Evolutionary conservation across 2,113 vertebrate species (phyloP), one percentile per base, ranked within the genome.

Genomic region (Perca flavescens): DNA sequence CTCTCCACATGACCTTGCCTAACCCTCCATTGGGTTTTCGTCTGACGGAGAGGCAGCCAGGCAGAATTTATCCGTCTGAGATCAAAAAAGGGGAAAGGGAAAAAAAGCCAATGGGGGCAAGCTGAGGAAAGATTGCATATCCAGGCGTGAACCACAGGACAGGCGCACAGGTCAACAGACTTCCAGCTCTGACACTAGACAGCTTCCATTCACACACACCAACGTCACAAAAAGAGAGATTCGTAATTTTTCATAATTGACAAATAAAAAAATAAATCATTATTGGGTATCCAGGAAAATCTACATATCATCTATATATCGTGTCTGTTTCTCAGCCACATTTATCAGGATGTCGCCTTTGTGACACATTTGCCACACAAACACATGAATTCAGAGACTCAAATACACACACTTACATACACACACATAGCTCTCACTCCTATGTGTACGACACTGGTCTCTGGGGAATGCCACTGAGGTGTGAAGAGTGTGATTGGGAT

Each of bases 41-140:
- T 86, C 82, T 78, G 74, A 77, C 58, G 9, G 85, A 81, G 77
- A 57, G 54, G 86, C 88, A 93, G 88, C 68, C 83, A 93, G 83
- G 94, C 94, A 92, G 90, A 95, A 94, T 91, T 79, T 88, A 93
- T 95, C 83, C 52, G 82, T 94, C 91, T 92, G 77, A 93, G 90
- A 94, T 94, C 86, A 92, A 94, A 93, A 80, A 63, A 66, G 76
- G 53, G 64, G 47, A 73, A 28, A 66, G 67, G 11, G 66, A 72
- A 75, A 67, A 66, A 63, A 77, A 86, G 83, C 67, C 64, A 60
- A 82, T 53, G 70, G 82, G 81, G 31, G 57, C 52, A 46, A 40
- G 86, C 74, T 65, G 87, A 85, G 90, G 91, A 91, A 85, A 89
- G 77, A 91, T 86, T 86, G 85, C 47, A 92, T 82, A 90, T 84